Percentiles rank a stretch among this genome's conserved stretches.
Evolutionary conservation across 1,140 invertebrate species (phyloP).

Genomic region (Popillia japonica): DNA sequence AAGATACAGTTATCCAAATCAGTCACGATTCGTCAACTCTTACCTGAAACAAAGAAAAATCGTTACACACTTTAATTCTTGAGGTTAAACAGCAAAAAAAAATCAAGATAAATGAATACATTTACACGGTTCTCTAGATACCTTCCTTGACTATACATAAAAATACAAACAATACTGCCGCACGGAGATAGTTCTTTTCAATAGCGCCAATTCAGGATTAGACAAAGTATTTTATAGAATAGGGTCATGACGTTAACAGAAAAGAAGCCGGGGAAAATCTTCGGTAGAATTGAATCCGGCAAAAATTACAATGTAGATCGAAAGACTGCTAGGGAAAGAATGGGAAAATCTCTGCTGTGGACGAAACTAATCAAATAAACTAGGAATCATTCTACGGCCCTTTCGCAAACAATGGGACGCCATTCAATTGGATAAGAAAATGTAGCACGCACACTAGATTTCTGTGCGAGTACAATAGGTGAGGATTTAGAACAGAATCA

Average conservation of each 20-base stretch:
- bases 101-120: neutral
- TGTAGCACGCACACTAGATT: neutral
- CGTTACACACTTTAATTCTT: constrained; percentile 2
- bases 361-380: constrained; percentile 27
- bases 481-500: no score
- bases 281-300: neutral
- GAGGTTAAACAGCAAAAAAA: neutral
- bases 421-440: neutral
- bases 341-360: neutral
- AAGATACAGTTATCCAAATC: neutral
- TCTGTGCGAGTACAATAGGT: no score
- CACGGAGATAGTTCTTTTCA: neutral
- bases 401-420: constrained; percentile 9
- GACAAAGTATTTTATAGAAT: neutral
- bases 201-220: neutral
- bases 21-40: constrained; percentile 17
- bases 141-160: neutral
- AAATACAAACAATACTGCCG: neutral
- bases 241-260: neutral
- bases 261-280: neutral
- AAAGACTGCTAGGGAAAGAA: neutral
- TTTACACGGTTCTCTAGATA: neutral
- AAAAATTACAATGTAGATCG: constrained; percentile 23
- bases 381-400: neutral
- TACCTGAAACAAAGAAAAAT: constrained; percentile 35